Evolutionary conservation across 2,888 invertebrate species (phyloP).

Genomic region (Minunthozetes semirufus): DNA sequence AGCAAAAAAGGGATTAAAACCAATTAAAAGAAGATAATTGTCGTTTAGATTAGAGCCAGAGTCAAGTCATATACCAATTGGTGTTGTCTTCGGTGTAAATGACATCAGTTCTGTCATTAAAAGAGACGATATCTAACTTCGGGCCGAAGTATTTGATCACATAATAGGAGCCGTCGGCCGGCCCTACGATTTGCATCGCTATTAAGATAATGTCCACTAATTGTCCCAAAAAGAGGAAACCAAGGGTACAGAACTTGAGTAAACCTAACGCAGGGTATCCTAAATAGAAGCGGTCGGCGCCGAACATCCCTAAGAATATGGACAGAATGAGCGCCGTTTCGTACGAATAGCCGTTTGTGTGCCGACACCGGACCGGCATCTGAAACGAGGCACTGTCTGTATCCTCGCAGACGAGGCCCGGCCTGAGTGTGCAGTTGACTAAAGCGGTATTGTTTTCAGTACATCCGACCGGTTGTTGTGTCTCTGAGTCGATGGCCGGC

Average conservation of each 20-base stretch:
- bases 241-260: slow-evolving; percentile 81
- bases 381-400: slow-evolving; percentile 59
- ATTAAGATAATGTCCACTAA: slow-evolving; percentile 89
- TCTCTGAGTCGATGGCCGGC: slow-evolving; percentile 67
- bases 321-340: slow-evolving; percentile 86
- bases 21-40: too few relatives aligned
- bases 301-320: slow-evolving; percentile 96
- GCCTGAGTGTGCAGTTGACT: slow-evolving; percentile 76
- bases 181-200: slow-evolving; percentile 86
- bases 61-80: slow-evolving; percentile 1
- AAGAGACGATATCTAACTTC: slow-evolving; percentile 53
- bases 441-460: slow-evolving; percentile 67
- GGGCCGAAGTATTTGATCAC: slow-evolving; percentile 90
- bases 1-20: too few relatives aligned
- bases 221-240: slow-evolving; percentile 90
- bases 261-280: slow-evolving; percentile 86
- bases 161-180: slow-evolving; percentile 89
- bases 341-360: slow-evolving; percentile 92
- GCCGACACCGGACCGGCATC: slow-evolving; percentile 77
- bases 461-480: slow-evolving; percentile 79
- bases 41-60: too few relatives aligned
- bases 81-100: not conserved
- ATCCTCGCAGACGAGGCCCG: slow-evolving; percentile 64
- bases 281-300: slow-evolving; percentile 93
- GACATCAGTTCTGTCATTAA: not conserved